Conservation (phyloP, 2,113 vertebrate genomes). For the Microtus richardsoni region DNA sequence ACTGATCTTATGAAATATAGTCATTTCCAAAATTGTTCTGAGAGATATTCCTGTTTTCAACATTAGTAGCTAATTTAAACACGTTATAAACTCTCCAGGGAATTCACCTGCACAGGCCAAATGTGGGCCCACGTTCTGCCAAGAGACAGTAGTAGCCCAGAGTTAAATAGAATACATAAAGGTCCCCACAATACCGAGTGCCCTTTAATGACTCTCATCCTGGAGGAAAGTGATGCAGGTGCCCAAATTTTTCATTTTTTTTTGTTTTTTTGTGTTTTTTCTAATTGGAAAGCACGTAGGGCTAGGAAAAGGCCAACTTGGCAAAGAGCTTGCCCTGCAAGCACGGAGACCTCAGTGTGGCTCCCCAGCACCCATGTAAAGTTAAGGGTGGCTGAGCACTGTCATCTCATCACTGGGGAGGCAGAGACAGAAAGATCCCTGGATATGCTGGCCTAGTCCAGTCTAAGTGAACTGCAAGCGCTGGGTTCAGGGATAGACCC, state of each 20-base stretch:
- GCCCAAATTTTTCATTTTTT: background rate
- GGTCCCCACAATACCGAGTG: rapidly evolving
- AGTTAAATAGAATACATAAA: background rate
- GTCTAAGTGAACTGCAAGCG: background rate
- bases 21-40: background rate
- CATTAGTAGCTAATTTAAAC: background rate
- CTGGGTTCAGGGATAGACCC: background rate
- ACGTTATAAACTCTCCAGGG: background rate
- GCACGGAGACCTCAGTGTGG: too few relatives aligned
- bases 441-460: background rate
- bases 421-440: background rate
- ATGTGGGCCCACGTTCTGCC: background rate
- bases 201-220: background rate
- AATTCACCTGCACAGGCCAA: background rate
- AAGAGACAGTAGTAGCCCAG: background rate
- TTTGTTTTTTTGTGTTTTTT: background rate
- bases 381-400: background rate
- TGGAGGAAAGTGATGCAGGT: background rate
- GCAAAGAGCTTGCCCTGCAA: background rate
- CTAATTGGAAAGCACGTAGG: background rate
- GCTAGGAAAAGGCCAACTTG: background rate
- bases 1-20: background rate
- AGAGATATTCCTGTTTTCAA: background rate
- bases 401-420: background rate
- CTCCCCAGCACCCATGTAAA: background rate